Evolutionary conservation across 2,113 vertebrate species (phyloP), one percentile per base, ranked within the genome.

Genomic region (Atractosteus spatula): DNA sequence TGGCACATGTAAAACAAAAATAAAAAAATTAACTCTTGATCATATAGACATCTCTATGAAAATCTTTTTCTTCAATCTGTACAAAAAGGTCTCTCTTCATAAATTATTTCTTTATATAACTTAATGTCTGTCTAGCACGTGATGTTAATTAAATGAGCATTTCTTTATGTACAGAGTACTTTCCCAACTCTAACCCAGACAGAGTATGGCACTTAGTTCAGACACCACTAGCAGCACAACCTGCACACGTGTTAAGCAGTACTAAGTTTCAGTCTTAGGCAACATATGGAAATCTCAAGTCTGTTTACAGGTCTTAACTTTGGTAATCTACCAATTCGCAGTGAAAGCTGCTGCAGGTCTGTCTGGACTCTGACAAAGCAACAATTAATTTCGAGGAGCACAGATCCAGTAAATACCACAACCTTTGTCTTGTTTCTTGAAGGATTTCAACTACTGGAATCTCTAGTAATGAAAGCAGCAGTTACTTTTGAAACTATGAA

Each of bases 11-110:
- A 89, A 92, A 95, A 96, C 92, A 94, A 93, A 94, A 94, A 93
- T 89, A 93, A 94, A 93, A 81, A 96, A 95, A 94, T 92, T 92
- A 93, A 95, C 93, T 96, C 94, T 96, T 93, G 91, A 94, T 94
- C 91, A 94, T 96, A 96, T 95, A 96, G 94, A 95, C 94, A 96
- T 93, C 92, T 95, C 94, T 96, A 94, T 94, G 93, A 97, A 97
- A 97, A 96, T 95, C 90, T 95, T 92, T 94, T 93, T 89, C 93
- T 95, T 94, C 94, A 93, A 90, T 95, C 94, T 98, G 95, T 98
- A 99, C 95, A 99, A 98, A 29, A 98, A 97, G 92, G 89, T 94
- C 94, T 95, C 94, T 95, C 93, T 96, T 98, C 95, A 99, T 98
- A 98, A 98, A 98, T 98, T 97, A 98, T 80, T 88, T 93, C 84